Conservation (phyloP, 2,888 invertebrate genomes). For the Drosophila colorata region DNA sequence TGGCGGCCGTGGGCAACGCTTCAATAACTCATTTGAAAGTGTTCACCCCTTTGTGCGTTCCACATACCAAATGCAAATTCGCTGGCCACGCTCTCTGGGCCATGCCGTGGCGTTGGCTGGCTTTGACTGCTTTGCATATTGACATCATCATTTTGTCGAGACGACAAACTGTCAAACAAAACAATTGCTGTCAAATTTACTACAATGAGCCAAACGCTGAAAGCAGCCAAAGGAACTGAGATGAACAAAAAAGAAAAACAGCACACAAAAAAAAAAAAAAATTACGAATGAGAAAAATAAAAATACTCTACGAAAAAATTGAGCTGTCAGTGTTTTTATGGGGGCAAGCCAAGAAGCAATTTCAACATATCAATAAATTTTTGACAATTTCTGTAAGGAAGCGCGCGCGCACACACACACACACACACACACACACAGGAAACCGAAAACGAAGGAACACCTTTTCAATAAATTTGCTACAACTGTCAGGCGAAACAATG, state of each 20-base stretch:
- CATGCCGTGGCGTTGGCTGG: constrained; percentile 16
- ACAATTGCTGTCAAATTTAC: constrained; percentile 81
- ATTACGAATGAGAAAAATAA: constrained; percentile 9
- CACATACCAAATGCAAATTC: constrained; percentile 45
- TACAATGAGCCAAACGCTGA: constrained; percentile 56
- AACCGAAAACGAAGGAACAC: constrained; percentile 65
- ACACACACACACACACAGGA: constrained; percentile 12
- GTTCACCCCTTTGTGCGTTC: constrained; percentile 44
- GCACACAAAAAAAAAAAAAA: neutral
- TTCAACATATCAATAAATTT: constrained; percentile 80
- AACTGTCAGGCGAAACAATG: constrained; percentile 80
- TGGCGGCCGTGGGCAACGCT: constrained; percentile 48
- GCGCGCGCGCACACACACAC: constrained; percentile 13
- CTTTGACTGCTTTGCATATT: constrained; percentile 73
- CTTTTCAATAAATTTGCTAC: constrained; percentile 81
- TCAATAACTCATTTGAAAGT: constrained; percentile 59
- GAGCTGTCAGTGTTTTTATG: constrained; percentile 69
- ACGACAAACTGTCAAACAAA: constrained; percentile 80
- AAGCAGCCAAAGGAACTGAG: constrained; percentile 38
- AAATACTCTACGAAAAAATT: constrained; percentile 55
- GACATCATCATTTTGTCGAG: constrained; percentile 76
- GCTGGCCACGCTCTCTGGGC: constrained; percentile 35
- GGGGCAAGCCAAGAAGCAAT: constrained; percentile 60
- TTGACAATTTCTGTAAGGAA: constrained; percentile 66
- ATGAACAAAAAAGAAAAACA: constrained; percentile 12